phyloP scores from a whole-genome alignment of 2,888 invertebrate genomes.

The Blastobasis lacticolella region DNA sequence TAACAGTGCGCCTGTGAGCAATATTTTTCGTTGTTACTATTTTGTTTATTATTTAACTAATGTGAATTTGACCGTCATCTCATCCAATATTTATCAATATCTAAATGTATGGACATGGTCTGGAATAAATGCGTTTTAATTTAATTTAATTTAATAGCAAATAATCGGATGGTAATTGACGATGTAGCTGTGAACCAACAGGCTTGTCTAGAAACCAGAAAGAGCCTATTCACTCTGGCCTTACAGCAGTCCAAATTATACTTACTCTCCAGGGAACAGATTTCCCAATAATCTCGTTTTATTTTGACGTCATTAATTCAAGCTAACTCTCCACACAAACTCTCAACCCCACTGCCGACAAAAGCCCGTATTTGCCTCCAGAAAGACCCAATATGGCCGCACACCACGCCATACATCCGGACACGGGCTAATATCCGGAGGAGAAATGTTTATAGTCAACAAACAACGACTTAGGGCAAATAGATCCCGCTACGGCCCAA shows the following conservation, averaged over 20 bases:
- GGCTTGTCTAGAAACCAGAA: too few species aligned
- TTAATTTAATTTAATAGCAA: too few species aligned
- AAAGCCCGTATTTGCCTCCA: constrained; percentile 17
- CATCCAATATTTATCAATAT: too few species aligned
- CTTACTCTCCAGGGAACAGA: neutral
- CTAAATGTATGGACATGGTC: too few species aligned
- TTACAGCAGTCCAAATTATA: neutral
- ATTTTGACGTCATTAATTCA: neutral
- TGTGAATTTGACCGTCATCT: too few species aligned
- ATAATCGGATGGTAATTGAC: too few species aligned
- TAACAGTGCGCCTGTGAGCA: too few species aligned
- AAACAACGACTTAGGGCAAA: constrained; percentile 54
- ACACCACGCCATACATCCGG: constrained; percentile 53
- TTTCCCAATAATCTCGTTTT: neutral
- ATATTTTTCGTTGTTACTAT: too few species aligned
- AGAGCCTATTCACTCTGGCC: neutral
- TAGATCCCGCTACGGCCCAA: constrained; percentile 36
- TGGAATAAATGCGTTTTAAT: too few species aligned
- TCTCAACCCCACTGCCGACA: neutral
- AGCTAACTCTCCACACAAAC: neutral
- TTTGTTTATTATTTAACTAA: too few species aligned
- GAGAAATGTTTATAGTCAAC: constrained; percentile 51
- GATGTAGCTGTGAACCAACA: too few species aligned
- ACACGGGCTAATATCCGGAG: constrained; percentile 61
- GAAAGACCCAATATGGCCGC: constrained; percentile 34